These are phyloP conservation scores for Arrhamphus sclerolepis DNA, from an alignment of 2,797 vertebrate species.

Conservation along the genomic window DNA sequence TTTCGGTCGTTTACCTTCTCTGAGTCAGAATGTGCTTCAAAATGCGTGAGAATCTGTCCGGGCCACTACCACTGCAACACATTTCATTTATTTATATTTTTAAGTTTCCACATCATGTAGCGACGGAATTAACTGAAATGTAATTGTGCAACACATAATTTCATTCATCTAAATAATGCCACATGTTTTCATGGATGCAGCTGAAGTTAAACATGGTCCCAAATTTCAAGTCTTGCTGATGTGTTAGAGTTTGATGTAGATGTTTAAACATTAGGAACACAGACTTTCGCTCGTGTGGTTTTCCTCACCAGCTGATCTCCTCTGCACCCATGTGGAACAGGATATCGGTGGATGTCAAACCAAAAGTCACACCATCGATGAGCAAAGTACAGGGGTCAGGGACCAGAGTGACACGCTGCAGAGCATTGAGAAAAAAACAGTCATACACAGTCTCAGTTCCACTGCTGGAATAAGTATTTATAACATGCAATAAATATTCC, in stretches of 20 bases:
- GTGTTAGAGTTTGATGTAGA: not conserved
- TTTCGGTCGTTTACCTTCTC: conserved; percentile 80
- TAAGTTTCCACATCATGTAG: not conserved
- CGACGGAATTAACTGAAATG: too few species aligned
- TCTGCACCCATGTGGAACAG: conserved; percentile 92
- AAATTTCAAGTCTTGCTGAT: too few species aligned
- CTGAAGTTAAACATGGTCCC: too few species aligned
- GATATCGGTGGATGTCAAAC: conserved; percentile 91
- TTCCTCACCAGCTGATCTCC: conserved; percentile 90
- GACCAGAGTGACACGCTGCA: conserved; percentile 86
- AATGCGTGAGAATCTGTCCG: conserved; percentile 90
- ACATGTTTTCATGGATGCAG: too few species aligned
- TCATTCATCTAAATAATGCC: too few species aligned
- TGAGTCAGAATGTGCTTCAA: conserved; percentile 92
- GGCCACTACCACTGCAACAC: conserved; percentile 80
- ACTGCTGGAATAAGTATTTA: not conserved
- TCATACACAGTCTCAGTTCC: not conserved
- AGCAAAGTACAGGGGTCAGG: conserved; percentile 91
- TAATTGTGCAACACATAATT: too few species aligned
- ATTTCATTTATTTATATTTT: too few species aligned
- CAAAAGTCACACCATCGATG: conserved; percentile 85
- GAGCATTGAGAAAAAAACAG: not conserved
- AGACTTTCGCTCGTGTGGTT: not conserved
- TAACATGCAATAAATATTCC: too few species aligned
- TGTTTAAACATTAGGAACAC: not conserved